These are phyloP conservation scores for Gymnorhina tibicen DNA, from an alignment of 2,113 vertebrate species.

Conservation along the genomic window DNA sequence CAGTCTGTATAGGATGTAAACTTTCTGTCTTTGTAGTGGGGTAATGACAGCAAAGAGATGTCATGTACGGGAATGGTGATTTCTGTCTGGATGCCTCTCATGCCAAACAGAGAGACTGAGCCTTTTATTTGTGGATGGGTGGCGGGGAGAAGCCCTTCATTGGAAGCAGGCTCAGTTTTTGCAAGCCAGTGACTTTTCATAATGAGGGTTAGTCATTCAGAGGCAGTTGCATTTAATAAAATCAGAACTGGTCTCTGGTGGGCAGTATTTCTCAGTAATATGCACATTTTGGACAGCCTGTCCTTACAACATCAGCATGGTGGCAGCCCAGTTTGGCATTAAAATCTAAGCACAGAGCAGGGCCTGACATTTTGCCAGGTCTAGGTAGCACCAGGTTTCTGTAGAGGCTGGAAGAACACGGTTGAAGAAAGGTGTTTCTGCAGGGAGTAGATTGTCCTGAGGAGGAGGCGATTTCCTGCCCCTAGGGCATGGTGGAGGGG, in stretches of 20 bases:
- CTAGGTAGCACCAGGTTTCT: background rate
- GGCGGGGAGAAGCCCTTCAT: background rate
- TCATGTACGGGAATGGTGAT: background rate
- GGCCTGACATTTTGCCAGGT: background rate
- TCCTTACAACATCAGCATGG: background rate
- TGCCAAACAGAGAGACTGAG: background rate
- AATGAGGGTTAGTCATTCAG: background rate
- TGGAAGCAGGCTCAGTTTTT: background rate
- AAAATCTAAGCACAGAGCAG: background rate
- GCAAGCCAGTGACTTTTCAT: background rate
- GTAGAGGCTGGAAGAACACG: accelerated
- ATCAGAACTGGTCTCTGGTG: background rate
- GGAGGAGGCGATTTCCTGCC: background rate
- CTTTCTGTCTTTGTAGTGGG: constrained; percentile 11
- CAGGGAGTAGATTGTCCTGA: background rate
- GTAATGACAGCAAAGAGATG: constrained; percentile 20
- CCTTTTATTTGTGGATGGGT: background rate
- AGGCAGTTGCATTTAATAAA: constrained; percentile 18
- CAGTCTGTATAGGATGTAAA: background rate
- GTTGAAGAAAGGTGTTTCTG: background rate
- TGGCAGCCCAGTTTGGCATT: background rate
- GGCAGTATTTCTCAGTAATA: background rate
- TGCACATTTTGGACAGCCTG: background rate
- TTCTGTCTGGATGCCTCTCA: constrained; percentile 1
- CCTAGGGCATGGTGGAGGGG: background rate